phyloP scores from a whole-genome alignment of 2,888 invertebrate genomes.

The Phortica magna region DNA sequence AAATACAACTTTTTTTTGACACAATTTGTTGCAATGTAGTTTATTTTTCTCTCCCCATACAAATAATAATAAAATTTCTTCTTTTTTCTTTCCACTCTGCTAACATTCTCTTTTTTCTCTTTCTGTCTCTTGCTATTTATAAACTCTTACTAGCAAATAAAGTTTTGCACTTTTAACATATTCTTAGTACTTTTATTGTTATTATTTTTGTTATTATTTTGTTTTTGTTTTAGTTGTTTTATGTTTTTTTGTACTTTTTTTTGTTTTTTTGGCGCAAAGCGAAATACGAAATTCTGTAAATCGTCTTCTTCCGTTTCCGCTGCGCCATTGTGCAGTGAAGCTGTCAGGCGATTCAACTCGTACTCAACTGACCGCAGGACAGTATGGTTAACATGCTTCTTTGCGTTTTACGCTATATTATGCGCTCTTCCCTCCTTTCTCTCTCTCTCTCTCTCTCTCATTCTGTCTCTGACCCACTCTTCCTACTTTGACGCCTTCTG shows the following conservation, averaged over 20 bases:
- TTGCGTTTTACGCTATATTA: not conserved
- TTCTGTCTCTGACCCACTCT: not conserved
- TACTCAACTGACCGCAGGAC: conserved; percentile 29
- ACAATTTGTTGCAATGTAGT: not conserved
- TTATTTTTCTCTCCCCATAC: not conserved
- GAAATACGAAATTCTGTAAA: conserved; percentile 50
- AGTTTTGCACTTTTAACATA: conserved; percentile 34
- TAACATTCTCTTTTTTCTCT: conserved; percentile 31
- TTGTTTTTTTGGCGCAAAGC: conserved; percentile 2
- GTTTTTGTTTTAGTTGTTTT: conserved; percentile 14
- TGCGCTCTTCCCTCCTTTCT: too few species aligned
- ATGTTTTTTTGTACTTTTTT: conserved; percentile 1
- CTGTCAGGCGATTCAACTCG: conserved; percentile 25
- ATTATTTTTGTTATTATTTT: not conserved
- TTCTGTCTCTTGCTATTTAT: conserved; percentile 31
- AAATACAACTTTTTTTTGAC: not conserved
- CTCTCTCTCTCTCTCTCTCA: not conserved
- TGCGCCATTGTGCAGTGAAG: conserved; percentile 65
- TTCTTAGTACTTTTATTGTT: conserved; percentile 1
- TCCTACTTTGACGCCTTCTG: not conserved
- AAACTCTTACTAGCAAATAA: conserved; percentile 8
- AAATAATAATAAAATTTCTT: not conserved
- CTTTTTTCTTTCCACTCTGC: conserved; percentile 39
- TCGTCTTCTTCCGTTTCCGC: conserved; percentile 70
- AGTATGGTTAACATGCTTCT: not conserved